These are phyloP conservation scores for Toxostoma redivivum DNA, from an alignment of 2,113 vertebrate species.

Conservation along the genomic window DNA sequence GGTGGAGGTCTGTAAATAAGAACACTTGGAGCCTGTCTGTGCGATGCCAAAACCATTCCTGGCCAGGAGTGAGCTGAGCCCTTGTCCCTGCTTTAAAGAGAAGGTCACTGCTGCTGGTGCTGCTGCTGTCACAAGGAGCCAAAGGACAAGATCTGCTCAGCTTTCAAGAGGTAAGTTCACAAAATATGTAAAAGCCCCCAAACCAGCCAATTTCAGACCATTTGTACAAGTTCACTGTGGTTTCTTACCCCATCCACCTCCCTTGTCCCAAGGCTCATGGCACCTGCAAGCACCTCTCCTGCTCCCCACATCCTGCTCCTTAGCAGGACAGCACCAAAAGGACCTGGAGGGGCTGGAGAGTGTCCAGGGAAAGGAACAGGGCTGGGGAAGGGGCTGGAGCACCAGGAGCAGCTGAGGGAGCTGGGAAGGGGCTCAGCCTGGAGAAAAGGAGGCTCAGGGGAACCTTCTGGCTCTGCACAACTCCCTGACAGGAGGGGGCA, in stretches of 20 bases:
- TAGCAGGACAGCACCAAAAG: not conserved
- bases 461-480: not conserved
- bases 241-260: fast-evolving
- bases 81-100: not conserved
- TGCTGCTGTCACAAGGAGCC: not conserved
- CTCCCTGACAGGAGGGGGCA: not conserved
- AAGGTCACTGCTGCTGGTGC: not conserved
- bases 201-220: not conserved
- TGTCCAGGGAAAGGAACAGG: not conserved
- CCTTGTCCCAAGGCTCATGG: fast-evolving
- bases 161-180: not conserved
- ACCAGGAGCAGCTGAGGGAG: fast-evolving
- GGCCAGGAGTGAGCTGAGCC: not conserved
- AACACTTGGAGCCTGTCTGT: not conserved
- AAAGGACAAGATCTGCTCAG: not conserved
- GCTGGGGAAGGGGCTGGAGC: not conserved
- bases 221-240: fast-evolving
- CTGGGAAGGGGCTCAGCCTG: not conserved
- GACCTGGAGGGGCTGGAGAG: fast-evolving
- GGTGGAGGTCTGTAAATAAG: conserved; percentile 12
- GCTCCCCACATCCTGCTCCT: fast-evolving
- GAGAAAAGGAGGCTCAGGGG: not conserved
- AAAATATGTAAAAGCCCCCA: not conserved
- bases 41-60: fast-evolving
- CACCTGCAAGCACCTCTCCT: fast-evolving